Evolutionary conservation across 1,140 invertebrate species (phyloP), one percentile per base, ranked within the genome.

Genomic region (Papilio xuthus): DNA sequence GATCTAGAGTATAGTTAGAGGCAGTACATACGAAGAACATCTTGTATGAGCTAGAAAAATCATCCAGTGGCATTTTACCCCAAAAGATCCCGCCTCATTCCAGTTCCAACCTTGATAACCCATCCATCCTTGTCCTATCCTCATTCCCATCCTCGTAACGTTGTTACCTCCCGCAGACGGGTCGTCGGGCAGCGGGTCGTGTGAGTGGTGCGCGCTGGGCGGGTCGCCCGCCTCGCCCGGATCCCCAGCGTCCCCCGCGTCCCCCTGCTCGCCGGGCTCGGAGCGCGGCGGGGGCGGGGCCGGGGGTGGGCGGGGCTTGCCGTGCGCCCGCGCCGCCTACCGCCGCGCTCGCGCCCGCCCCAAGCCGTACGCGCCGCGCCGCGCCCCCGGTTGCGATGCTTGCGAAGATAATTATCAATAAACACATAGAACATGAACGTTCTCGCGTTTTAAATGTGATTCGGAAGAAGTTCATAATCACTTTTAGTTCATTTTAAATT

Each of bases 111-210:
- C 20, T 60, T 26, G 32, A 53, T 53, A 20, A 20, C 13, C 8
- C 9, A 53, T 26, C 42, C n/a, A 81, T 50, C 75, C 79, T 47
- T 78, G 12, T 79, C 44, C 73, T 75, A 41, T 70, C 28, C 73
- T 13, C 71, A 77, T 41, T 44, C 77, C 47, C 75, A 67, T 42
- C 70, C 56, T 79, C 67, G n/a, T 53, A 41, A 74, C 56, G n/a
- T 2, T 60, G 75, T n/a, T 71, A 77, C 60, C 32, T 77, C 79
- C 82, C 81, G 26, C 88, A 90, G 89, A 90, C 79, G 86, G 81
- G 67, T 90, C 89, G 74, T 88, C 88, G 74, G 84, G 82, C 76
- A 88, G 87, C 81, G 87, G 81, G 47, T 91, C 88, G 88, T 91
- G 89, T 83, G 86, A 50, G 63, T 67, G n/a, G 67, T 80, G 74